phyloP scores from a whole-genome alignment of 2,797 vertebrate genomes.

The Pangasius djambal region DNA sequence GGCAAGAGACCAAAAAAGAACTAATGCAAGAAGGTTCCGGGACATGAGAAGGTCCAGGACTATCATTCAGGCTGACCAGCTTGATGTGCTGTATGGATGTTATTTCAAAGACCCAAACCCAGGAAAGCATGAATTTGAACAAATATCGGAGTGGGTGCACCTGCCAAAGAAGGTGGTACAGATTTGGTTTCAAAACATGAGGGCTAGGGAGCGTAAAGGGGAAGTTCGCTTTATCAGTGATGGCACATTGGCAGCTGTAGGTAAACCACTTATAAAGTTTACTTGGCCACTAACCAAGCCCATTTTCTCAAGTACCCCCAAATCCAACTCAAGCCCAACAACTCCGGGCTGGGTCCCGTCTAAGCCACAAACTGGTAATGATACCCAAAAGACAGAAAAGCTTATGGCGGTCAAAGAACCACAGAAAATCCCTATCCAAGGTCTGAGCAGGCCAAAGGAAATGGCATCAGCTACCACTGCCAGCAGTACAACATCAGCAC shows the following conservation, averaged over 20 bases:
- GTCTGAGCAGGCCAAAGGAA: constrained; percentile 77
- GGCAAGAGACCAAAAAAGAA: constrained; percentile 72
- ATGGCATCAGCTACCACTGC: constrained; percentile 62
- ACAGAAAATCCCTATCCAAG: constrained; percentile 67
- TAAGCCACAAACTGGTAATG: constrained; percentile 68
- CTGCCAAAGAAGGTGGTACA: constrained; percentile 94
- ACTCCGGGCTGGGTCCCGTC: constrained; percentile 65
- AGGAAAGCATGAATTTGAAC: constrained; percentile 91
- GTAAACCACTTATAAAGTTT: constrained; percentile 83
- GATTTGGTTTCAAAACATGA: constrained; percentile 96
- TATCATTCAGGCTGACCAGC: constrained; percentile 90
- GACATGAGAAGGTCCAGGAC: constrained; percentile 88
- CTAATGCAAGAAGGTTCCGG: constrained; percentile 75
- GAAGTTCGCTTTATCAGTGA: constrained; percentile 88
- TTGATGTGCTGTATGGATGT: constrained; percentile 94
- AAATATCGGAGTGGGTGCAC: constrained; percentile 90
- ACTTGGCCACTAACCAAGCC: constrained; percentile 82
- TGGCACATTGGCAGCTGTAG: constrained; percentile 80
- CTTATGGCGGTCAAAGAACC: constrained; percentile 65
- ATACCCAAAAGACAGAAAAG: constrained; percentile 70
- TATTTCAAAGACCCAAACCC: constrained; percentile 95
- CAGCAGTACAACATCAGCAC: constrained; percentile 68
- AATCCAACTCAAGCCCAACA: constrained; percentile 65
- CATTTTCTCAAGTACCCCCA: constrained; percentile 75
- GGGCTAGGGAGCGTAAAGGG: constrained; percentile 90